Percentiles rank a stretch among this genome's conserved stretches.
phyloP scores from a whole-genome alignment of 1,140 invertebrate species.

The Drosophila funebris region DNA sequence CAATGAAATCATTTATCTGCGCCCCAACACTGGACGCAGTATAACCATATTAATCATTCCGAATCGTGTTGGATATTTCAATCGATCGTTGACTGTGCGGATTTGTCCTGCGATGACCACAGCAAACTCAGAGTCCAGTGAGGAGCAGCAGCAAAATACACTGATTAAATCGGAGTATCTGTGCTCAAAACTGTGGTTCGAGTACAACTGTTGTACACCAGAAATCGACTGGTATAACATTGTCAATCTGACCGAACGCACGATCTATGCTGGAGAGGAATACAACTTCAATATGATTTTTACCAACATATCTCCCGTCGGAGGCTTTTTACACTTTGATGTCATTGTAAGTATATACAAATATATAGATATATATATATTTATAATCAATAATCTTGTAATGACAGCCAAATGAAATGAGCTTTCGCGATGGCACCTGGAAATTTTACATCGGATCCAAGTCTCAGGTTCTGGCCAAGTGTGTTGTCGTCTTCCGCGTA shows the following conservation, averaged over 20 bases:
- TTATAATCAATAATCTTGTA: not conserved
- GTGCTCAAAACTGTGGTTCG: constrained; percentile 65
- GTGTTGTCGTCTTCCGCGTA: constrained; percentile 50
- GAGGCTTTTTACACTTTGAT: constrained; percentile 69
- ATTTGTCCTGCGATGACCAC: constrained; percentile 54
- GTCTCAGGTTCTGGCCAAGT: constrained; percentile 31
- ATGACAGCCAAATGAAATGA: constrained; percentile 62
- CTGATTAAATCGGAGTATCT: constrained; percentile 59
- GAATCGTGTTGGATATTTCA: constrained; percentile 60
- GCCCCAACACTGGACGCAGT: constrained; percentile 70
- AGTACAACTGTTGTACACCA: constrained; percentile 68
- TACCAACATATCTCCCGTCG: constrained; percentile 44
- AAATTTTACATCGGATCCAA: constrained; percentile 60
- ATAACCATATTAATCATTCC: constrained; percentile 70
- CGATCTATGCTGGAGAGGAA: constrained; percentile 64
- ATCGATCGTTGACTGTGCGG: constrained; percentile 60
- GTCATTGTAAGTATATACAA: constrained; percentile 71
- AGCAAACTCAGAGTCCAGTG: not conserved
- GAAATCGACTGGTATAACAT: constrained; percentile 54
- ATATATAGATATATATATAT: no score
- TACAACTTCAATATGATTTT: constrained; percentile 68
- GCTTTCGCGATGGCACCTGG: constrained; percentile 58
- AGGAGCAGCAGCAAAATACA: constrained; percentile 17
- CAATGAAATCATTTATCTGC: constrained; percentile 69
- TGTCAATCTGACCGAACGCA: constrained; percentile 42